Evolutionary conservation across 1,140 invertebrate genomes (phyloP).

Genomic region (Marisa cornuarietis): DNA sequence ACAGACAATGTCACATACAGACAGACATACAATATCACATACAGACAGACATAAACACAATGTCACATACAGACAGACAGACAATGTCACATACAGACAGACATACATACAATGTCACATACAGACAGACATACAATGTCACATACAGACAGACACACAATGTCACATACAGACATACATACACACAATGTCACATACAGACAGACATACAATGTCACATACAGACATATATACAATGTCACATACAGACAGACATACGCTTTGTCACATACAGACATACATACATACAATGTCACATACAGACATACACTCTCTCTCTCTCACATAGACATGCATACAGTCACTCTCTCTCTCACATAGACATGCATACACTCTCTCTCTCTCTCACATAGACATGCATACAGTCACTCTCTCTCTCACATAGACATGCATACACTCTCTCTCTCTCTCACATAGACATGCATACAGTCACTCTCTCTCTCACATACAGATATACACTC

Average conservation of each 20-base stretch:
- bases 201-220: no score
- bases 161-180: no score
- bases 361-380: not conserved
- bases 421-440: not conserved
- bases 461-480: not conserved
- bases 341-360: not conserved
- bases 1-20: not conserved
- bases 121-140: no score
- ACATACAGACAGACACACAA: no score
- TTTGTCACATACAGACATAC: not conserved
- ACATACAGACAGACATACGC: not conserved
- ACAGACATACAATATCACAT: slow-evolving; percentile 2
- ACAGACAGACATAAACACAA: no score
- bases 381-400: not conserved
- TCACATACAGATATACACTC: not conserved
- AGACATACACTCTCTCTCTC: not conserved
- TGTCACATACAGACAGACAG: slow-evolving; percentile 4
- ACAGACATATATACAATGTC: no score
- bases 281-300: slow-evolving; percentile 12
- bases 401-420: not conserved
- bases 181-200: no score
- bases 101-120: no score
- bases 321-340: not conserved
- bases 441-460: not conserved
- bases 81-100: no score